Percentiles rank a stretch among this genome's conserved stretches.
These are phyloP conservation scores for Carcina quercana DNA, from an alignment of 2,888 invertebrate genomes.

Conservation along the genomic window DNA sequence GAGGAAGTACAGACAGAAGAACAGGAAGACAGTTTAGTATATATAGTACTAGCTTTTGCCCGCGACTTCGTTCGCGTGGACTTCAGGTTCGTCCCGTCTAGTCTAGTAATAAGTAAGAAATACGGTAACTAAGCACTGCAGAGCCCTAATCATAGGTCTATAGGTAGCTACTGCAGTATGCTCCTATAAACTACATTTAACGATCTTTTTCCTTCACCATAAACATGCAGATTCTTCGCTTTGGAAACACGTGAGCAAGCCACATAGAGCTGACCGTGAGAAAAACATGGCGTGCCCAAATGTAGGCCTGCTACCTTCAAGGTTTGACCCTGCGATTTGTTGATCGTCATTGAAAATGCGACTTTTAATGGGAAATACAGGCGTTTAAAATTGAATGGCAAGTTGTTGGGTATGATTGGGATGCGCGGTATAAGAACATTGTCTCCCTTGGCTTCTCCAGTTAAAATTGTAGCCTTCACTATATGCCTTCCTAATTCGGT, in stretches of 20 bases:
- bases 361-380: constrained; percentile 22
- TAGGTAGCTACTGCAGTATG: too few species aligned
- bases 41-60: too few species aligned
- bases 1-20: too few species aligned
- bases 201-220: not conserved
- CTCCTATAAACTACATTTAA: too few species aligned
- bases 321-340: constrained; percentile 20
- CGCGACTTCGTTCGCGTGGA: too few species aligned
- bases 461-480: constrained; percentile 21
- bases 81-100: too few species aligned
- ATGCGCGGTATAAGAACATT: constrained; percentile 24
- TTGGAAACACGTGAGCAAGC: constrained; percentile 8
- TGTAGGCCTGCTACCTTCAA: constrained; percentile 18
- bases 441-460: constrained; percentile 21
- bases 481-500: constrained; percentile 16
- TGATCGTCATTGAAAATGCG: constrained; percentile 18
- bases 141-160: too few species aligned
- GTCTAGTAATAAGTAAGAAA: too few species aligned
- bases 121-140: too few species aligned
- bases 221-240: not conserved
- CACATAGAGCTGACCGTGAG: constrained; percentile 9
- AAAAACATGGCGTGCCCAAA: constrained; percentile 14
- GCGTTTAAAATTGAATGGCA: constrained; percentile 22
- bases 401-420: constrained; percentile 22
- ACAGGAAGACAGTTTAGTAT: too few species aligned